A percentile compares a stretch with the other conserved stretches of the same genome.
These are phyloP conservation scores for Asbolus verrucosus DNA, from an alignment of 1,140 invertebrate genomes.

Conservation along the genomic window DNA sequence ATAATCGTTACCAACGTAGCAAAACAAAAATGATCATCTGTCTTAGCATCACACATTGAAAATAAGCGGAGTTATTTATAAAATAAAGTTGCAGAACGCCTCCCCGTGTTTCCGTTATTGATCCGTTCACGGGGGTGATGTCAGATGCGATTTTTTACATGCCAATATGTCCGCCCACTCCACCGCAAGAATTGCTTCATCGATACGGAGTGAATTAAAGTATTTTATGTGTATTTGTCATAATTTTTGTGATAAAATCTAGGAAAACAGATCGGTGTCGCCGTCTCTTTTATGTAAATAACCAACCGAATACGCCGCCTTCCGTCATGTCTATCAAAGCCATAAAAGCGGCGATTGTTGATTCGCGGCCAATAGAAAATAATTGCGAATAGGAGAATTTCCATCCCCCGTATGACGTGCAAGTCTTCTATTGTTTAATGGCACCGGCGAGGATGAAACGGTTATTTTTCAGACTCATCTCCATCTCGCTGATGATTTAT, in stretches of 20 bases:
- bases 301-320: constrained; percentile 22
- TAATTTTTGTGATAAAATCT: constrained; percentile 35
- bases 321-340: constrained; percentile 29
- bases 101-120: too few relatives aligned
- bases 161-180: too few relatives aligned
- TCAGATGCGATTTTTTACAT: too few relatives aligned
- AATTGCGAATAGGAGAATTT: constrained; percentile 6
- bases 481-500: constrained; percentile 33
- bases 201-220: constrained; percentile 17
- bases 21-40: too few relatives aligned
- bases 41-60: too few relatives aligned
- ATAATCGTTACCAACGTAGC: too few relatives aligned
- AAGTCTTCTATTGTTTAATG: constrained; percentile 23
- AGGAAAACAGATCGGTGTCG: constrained; percentile 36
- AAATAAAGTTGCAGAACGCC: background rate
- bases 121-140: background rate
- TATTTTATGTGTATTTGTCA: constrained; percentile 37
- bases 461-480: constrained; percentile 15
- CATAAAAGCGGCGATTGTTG: constrained; percentile 34
- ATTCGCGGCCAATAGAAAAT: constrained; percentile 17
- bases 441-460: background rate
- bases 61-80: too few relatives aligned
- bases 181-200: background rate
- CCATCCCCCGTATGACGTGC: constrained; percentile 8
- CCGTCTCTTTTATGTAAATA: constrained; percentile 36